Evolutionary conservation across 2,113 vertebrate genomes (phyloP), one percentile per base, ranked within the genome.

Genomic region (Mobula hypostoma): DNA sequence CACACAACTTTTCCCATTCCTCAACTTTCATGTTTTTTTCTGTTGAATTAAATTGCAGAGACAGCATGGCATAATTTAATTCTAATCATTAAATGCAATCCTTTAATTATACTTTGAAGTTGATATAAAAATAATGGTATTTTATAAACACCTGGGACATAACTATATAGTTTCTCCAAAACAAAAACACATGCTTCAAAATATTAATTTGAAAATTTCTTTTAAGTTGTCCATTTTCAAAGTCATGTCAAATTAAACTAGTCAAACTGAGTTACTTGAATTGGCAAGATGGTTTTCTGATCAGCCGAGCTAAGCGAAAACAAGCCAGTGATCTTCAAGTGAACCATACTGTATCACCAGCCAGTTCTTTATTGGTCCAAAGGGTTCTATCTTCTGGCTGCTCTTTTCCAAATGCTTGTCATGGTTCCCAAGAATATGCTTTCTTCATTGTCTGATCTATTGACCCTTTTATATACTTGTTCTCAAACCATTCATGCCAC

Each of bases 51-150:
- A 92, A 72, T 92, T 70, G 70, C 40, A 74, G 3, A 56, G 70
- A 36, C 91, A 74, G 12, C 9, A 48, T 93, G 72, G 21, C 70
- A 29, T 48, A 93, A 76, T 93, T 93, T 74, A 24, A 74, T 17
- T 29, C 91, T 48, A 68, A 92, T 72, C 40, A 27, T 12, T 48
- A 72, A 92, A 32, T 19, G 27, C 83, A 63, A 63, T n/a, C 27
- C 27, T 61, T 32, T 66, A 66, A 90, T 90, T 90, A 68, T 66
- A 90, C 90, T 72, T 92, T 48, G 36, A 72, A 92, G 32, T 92
- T 92, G 3, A 27, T 36, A 17, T 32, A 66, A 92, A 40, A 88
- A 72, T 36, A 91, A 63, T 29, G 21, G 66, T 48, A 29, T 74
- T 92, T 27, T 56, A 24, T 74, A 76, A 93, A 93, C 21, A 56